A percentile compares a stretch with the other conserved stretches of the same genome.
Evolutionary conservation across 2,888 invertebrate genomes (phyloP).

Genomic region (Operophtera brumata): DNA sequence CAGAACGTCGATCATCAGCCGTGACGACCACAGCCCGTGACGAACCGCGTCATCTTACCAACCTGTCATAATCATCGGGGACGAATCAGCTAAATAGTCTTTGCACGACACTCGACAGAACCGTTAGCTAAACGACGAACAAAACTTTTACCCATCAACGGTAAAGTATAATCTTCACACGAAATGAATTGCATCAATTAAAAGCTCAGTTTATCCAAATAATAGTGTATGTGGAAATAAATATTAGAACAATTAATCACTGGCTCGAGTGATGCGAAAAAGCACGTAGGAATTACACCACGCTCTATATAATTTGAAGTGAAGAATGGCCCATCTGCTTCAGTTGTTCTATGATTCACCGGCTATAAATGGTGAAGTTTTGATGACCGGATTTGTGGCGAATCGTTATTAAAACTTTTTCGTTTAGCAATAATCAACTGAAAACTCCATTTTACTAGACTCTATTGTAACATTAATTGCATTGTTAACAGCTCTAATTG

Average conservation of each 20-base stretch:
- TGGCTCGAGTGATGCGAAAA: constrained; percentile 43
- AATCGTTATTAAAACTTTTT: constrained; percentile 1
- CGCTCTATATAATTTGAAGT: constrained; percentile 50
- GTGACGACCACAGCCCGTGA: constrained; percentile 63
- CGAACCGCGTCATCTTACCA: constrained; percentile 58
- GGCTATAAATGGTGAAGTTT: constrained; percentile 35
- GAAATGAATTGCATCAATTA: constrained; percentile 36
- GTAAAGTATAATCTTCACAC: constrained; percentile 25
- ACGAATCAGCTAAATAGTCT: constrained; percentile 64
- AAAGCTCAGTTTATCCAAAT: constrained; percentile 45
- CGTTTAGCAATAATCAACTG: constrained; percentile 1
- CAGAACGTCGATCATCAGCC: constrained; percentile 46
- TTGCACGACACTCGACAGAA: constrained; percentile 61
- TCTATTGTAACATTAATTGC: constrained; percentile 12
- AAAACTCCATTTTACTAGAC: neutral
- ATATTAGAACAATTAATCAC: constrained; percentile 51
- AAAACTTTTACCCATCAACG: constrained; percentile 43
- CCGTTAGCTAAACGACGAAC: constrained; percentile 55
- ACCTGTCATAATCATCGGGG: constrained; percentile 59
- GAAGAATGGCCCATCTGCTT: constrained; percentile 52
- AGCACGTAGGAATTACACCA: constrained; percentile 47
- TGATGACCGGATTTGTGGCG: constrained; percentile 7
- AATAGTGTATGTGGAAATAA: constrained; percentile 39
- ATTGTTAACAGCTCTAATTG: constrained; percentile 12
- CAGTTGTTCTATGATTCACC: constrained; percentile 50